Conservation (phyloP, 1,140 invertebrate species). For the Pygmarrhopalites habei region DNA sequence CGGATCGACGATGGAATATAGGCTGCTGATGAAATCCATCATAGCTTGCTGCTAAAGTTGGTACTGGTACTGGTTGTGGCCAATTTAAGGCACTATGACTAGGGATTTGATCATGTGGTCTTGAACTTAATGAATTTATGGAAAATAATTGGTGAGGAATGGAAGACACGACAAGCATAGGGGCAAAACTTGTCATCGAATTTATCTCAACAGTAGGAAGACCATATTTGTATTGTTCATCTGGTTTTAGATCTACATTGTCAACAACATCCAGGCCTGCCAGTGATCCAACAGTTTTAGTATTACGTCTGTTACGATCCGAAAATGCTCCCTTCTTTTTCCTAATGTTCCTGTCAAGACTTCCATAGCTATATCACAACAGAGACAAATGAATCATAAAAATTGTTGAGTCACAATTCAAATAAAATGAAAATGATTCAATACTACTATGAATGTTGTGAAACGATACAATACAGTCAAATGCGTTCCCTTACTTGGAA, state of each 20-base stretch:
- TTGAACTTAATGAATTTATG: not conserved
- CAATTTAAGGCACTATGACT: not conserved
- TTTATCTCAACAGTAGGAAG: slow-evolving; percentile 13
- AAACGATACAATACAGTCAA: no score
- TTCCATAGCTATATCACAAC: slow-evolving; percentile 28
- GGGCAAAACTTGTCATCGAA: not conserved
- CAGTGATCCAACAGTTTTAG: slow-evolving; percentile 28
- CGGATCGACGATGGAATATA: no score
- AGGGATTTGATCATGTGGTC: not conserved
- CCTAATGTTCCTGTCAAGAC: slow-evolving; percentile 31
- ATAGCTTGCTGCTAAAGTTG: not conserved
- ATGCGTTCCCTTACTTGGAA: no score
- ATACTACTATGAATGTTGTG: no score
- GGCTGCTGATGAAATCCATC: not conserved
- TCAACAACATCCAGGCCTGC: slow-evolving; percentile 23
- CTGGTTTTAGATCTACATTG: slow-evolving; percentile 18
- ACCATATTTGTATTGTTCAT: slow-evolving; percentile 34
- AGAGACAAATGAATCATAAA: not conserved
- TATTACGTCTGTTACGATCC: slow-evolving; percentile 28
- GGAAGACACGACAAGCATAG: no score
- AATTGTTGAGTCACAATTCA: not conserved
- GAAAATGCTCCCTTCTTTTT: slow-evolving; percentile 23
- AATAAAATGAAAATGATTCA: no score
- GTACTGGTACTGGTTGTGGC: not conserved
- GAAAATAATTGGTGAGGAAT: no score